Evolutionary conservation across 2,888 invertebrate genomes (phyloP), one percentile per base, ranked within the genome.

Genomic region (Pomacea canaliculata): DNA sequence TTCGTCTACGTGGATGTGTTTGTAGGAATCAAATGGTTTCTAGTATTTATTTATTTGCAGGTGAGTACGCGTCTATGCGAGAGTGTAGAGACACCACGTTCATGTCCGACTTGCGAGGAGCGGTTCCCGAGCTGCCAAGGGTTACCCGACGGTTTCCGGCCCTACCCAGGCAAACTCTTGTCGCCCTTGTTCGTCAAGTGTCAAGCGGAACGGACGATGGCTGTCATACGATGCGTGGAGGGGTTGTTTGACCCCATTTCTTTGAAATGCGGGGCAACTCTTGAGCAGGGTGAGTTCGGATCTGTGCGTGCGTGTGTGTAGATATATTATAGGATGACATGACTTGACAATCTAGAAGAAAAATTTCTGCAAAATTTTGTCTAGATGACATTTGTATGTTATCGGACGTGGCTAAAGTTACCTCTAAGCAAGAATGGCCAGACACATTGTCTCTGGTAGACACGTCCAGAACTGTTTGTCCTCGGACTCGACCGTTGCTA

Each of bases 71-170:
- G 13, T 62, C 69, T 7, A 16, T 74, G 12, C 69, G 51, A n/a
- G 68, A 60, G 67, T 74, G 74, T 46, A 68, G 48, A 7, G 74
- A 69, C 71, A 59, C 48, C 5, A 1, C 73, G 19, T 77, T 77
- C 75, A 23, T 86, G 85, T 76, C 76, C 80, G 1, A 78, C 82
- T 9, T 86, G 85, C 63, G 76, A 82, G 49, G 77, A 79, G 49
- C 49, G 79, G 12, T 79, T 70, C 63, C 79, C 79, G 16, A 76
- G 70, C 70, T 79, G 79, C 62, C 23, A 48, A 27, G 74, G 74
- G 9, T 46, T 59, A 13, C 66, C 78, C 0, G 62, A 79, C 69
- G 79, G 76, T 5, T 48, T 59, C 62, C 18, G 67, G 59, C 71
- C 73, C 0, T 79, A 74, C 60, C 79, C 76, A 1, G 71, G 74